These are phyloP conservation scores for Xiphorhynchus elegans DNA, from an alignment of 2,113 vertebrate species.

Conservation along the genomic window DNA sequence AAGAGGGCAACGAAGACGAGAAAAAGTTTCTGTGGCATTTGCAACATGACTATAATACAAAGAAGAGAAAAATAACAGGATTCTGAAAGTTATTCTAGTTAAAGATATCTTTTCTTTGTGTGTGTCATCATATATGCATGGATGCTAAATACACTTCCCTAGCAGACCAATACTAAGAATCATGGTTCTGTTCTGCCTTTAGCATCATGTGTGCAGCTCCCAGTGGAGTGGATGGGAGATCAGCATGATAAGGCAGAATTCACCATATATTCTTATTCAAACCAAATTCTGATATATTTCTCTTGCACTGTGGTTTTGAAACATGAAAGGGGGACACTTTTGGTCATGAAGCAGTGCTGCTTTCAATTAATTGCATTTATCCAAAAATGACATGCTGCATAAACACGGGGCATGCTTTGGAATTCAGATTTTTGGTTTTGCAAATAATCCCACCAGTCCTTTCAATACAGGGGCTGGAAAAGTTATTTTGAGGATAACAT, in stretches of 20 bases:
- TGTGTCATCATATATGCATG: not conserved
- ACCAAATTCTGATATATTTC: slow-evolving; percentile 56
- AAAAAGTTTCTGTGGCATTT: slow-evolving; percentile 30
- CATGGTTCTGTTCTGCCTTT: slow-evolving; percentile 26
- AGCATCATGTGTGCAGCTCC: not conserved
- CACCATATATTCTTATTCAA: slow-evolving; percentile 59
- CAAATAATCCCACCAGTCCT: slow-evolving; percentile 38
- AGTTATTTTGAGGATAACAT: slow-evolving; percentile 53
- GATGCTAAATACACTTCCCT: not conserved
- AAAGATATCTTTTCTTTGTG: not conserved
- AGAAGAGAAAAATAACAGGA: slow-evolving; percentile 10
- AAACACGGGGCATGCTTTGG: slow-evolving; percentile 66
- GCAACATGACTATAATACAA: slow-evolving; percentile 10
- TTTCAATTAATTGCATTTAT: slow-evolving; percentile 46
- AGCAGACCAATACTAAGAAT: slow-evolving; percentile 29
- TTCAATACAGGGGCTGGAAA: slow-evolving; percentile 48
- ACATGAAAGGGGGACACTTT: not conserved
- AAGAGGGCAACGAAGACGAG: slow-evolving; percentile 18
- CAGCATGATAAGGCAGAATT: not conserved
- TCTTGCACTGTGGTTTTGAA: slow-evolving; percentile 28
- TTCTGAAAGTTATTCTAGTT: not conserved
- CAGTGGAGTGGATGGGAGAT: not conserved
- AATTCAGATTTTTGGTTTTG: slow-evolving; percentile 63
- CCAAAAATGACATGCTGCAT: slow-evolving; percentile 67
- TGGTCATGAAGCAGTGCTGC: not conserved